These are phyloP conservation scores for Mycteria americana DNA, from an alignment of 2,797 vertebrate genomes.

Conservation along the genomic window DNA sequence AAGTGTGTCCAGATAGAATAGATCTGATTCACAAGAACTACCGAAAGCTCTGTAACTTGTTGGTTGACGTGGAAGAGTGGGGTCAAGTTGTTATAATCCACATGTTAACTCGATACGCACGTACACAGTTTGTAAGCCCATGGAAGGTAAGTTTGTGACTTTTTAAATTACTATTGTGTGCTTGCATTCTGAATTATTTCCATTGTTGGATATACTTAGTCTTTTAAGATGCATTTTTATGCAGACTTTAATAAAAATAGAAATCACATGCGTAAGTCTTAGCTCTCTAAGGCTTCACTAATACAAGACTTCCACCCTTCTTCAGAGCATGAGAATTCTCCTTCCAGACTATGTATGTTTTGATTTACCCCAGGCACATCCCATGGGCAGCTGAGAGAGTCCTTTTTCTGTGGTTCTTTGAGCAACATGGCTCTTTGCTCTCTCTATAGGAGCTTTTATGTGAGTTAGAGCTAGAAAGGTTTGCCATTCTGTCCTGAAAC, in stretches of 20 bases:
- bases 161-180: background rate
- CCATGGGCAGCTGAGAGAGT: background rate
- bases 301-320: background rate
- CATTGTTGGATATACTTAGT: background rate
- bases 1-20: conserved; percentile 96
- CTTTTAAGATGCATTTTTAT: background rate
- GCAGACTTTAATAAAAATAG: background rate
- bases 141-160: conserved; percentile 84
- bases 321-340: background rate
- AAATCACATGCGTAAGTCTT: background rate
- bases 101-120: conserved; percentile 96
- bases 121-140: conserved; percentile 93
- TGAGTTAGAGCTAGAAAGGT: background rate
- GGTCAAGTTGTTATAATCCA: conserved; percentile 97
- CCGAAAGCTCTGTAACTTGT: conserved; percentile 93
- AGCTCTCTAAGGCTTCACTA: background rate
- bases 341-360: background rate
- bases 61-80: conserved; percentile 98
- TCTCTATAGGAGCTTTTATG: background rate
- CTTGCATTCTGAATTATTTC: background rate
- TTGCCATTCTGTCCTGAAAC: background rate
- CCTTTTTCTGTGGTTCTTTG: background rate
- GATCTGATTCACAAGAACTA: conserved; percentile 99
- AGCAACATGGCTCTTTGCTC: background rate
- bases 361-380: background rate